Base-by-base conservation (phyloP, 2,113 vertebrate species). In the Progne subis region DNA sequence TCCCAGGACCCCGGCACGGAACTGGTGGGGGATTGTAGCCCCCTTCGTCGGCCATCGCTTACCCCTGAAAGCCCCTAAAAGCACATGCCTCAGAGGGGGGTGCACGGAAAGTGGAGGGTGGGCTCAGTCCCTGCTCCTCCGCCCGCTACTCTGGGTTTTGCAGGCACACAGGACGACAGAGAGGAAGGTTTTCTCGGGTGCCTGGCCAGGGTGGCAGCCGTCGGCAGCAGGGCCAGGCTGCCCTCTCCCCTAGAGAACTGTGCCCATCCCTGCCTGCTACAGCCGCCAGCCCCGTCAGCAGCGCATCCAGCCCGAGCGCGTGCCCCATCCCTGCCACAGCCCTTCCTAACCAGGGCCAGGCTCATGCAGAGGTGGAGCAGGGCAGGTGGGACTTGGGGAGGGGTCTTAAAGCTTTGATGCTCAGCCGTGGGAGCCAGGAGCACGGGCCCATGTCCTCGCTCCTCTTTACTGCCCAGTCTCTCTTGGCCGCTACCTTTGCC, bases 71-170 rank as follows among this genome's bases (percentile, higher is more conserved):
- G 15, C 15, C 29, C 39, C 52, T 78, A 52, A 70, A 86, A 75
- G n/a, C 69, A 37, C 50, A 46, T 29, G 2, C 4, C 7, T 7
- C 0, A 1, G 32, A 37, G 7, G 2, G 2, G 15, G 5, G 11
- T 41, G 74, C n/a, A 12, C 6, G 31, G 17, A 37, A 28, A 60
- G 21, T 14, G 24, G 41, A 55, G 8, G 55, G 20, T 52, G 65
- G 21, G 19, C 19, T 55, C 64, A 53, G 50, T 11, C 32, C 25
- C 61, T 85, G 31, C 4, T 15, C 17, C 25, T 57, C 25, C 53
- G 50, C 24, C n/a, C 18, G 13, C 1, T 61, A 0, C 39, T 24
- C 57, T 1, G 2, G 20, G 14, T 59, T 67, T 75, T 55, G 50
- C 68, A 32, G 70, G 53, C 41, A 53, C 60, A 24, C 39, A 2